Evolutionary conservation across 2,797 vertebrate species (phyloP).

Genomic region (Rhinichthys osculus): DNA sequence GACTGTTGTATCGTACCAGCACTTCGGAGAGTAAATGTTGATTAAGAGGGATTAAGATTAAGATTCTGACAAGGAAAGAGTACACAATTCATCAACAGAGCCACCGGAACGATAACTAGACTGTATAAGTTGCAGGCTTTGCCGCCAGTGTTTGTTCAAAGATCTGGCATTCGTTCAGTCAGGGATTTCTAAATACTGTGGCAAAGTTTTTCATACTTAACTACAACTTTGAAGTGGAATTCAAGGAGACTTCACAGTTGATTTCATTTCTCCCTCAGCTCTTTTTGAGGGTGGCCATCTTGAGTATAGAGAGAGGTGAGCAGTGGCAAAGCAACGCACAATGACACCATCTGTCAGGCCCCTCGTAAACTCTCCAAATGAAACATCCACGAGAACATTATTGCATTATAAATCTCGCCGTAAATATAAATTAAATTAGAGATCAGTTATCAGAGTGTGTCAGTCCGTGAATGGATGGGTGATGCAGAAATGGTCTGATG

Average conservation of each 20-base stretch:
- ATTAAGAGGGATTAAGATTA: constrained; percentile 23
- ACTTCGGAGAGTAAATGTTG: neutral
- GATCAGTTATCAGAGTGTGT: constrained; percentile 55
- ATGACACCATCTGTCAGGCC: constrained; percentile 63
- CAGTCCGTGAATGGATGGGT: constrained; percentile 31
- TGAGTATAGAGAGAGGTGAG: constrained; percentile 50
- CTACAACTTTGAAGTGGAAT: constrained; percentile 62
- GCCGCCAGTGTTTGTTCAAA: constrained; percentile 50
- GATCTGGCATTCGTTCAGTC: constrained; percentile 53
- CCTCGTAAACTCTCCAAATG: constrained; percentile 62
- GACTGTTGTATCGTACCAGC: neutral
- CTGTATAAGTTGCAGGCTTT: constrained; percentile 17
- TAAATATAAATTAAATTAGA: constrained; percentile 61
- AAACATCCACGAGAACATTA: constrained; percentile 60
- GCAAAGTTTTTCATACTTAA: constrained; percentile 53
- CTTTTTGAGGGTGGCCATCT: constrained; percentile 51
- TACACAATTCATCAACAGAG: constrained; percentile 11
- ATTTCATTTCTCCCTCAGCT: constrained; percentile 59
- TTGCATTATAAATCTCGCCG: constrained; percentile 58
- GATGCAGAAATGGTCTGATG: constrained; percentile 21
- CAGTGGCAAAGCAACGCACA: constrained; percentile 49
- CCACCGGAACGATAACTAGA: neutral
- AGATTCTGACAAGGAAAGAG: constrained; percentile 4
- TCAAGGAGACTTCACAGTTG: constrained; percentile 65
- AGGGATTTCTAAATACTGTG: constrained; percentile 17